Percentiles rank a stretch among this genome's conserved stretches.
phyloP scores from a whole-genome alignment of 2,113 vertebrate species.

The Platycercus adscitus region DNA sequence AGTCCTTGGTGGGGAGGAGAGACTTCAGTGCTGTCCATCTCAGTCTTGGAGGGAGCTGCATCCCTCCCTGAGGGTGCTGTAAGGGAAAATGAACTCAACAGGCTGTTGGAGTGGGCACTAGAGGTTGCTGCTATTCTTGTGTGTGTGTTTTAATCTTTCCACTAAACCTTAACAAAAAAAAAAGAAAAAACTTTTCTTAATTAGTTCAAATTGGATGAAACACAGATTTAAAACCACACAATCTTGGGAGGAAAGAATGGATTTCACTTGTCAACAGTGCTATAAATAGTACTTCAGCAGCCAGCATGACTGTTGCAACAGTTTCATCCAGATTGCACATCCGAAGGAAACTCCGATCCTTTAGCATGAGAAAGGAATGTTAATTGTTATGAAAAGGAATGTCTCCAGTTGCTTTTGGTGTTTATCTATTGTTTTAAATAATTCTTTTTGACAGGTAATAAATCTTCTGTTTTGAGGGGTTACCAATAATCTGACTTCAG shows the following conservation, averaged over 20 bases:
- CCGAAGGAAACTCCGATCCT: background rate
- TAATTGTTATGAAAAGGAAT: background rate
- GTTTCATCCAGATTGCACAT: background rate
- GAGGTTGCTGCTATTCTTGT: background rate
- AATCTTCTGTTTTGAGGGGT: background rate
- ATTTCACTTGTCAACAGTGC: background rate
- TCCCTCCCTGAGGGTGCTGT: fast-evolving
- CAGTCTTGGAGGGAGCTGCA: background rate
- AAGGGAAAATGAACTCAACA: background rate
- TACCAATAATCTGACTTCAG: background rate
- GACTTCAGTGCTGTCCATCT: background rate
- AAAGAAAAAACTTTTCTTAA: background rate
- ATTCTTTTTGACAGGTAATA: background rate
- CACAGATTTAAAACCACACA: background rate
- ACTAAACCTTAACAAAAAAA: background rate
- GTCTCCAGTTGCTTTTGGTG: background rate
- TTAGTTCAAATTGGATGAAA: background rate
- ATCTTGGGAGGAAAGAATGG: background rate
- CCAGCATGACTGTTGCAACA: background rate
- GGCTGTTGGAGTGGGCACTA: background rate
- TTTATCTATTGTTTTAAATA: background rate
- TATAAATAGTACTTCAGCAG: background rate
- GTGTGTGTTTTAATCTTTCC: background rate
- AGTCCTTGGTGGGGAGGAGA: background rate
- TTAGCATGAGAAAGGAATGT: background rate